These are phyloP conservation scores for Perizoma flavofasciatum DNA, from an alignment of 2,888 invertebrate genomes.

Conservation along the genomic window DNA sequence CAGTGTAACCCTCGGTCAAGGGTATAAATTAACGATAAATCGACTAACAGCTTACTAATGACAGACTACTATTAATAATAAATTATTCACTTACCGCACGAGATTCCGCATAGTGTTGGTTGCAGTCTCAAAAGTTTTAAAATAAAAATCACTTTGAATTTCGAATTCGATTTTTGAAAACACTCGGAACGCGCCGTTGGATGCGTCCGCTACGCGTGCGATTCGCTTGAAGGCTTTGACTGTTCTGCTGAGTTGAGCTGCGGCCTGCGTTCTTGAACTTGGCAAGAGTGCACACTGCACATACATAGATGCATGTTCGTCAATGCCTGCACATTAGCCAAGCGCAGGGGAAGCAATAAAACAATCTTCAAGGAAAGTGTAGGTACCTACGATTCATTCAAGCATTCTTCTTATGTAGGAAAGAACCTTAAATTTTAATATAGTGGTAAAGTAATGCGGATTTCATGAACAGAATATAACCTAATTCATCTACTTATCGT, in stretches of 20 bases:
- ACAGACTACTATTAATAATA: slow-evolving; percentile 23
- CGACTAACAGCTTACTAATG: slow-evolving; percentile 41
- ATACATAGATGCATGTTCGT: slow-evolving; percentile 63
- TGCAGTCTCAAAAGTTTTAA: slow-evolving; percentile 45
- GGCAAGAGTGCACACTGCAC: slow-evolving; percentile 65
- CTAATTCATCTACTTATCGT: no score
- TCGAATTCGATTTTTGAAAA: slow-evolving; percentile 50
- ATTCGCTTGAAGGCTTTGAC: slow-evolving; percentile 62
- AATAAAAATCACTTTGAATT: slow-evolving; percentile 43
- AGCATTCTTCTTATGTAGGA: slow-evolving; percentile 4
- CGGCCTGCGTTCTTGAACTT: slow-evolving; percentile 70
- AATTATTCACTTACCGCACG: slow-evolving; percentile 62
- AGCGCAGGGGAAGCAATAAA: slow-evolving; percentile 27
- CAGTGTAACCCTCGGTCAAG: slow-evolving; percentile 54
- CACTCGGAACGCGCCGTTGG: slow-evolving; percentile 53
- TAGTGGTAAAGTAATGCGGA: no score
- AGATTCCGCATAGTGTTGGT: slow-evolving; percentile 69
- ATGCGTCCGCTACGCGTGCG: slow-evolving; percentile 47
- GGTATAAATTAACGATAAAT: slow-evolving; percentile 49
- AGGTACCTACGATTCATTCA: slow-evolving; percentile 13
- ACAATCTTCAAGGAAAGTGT: slow-evolving; percentile 26
- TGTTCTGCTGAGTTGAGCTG: slow-evolving; percentile 58
- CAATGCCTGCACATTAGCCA: slow-evolving; percentile 40
- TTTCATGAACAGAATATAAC: no score
- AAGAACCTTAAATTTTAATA: neutral